Base-by-base conservation (phyloP, 1,140 invertebrate genomes). In the Meteorus sp. region DNA sequence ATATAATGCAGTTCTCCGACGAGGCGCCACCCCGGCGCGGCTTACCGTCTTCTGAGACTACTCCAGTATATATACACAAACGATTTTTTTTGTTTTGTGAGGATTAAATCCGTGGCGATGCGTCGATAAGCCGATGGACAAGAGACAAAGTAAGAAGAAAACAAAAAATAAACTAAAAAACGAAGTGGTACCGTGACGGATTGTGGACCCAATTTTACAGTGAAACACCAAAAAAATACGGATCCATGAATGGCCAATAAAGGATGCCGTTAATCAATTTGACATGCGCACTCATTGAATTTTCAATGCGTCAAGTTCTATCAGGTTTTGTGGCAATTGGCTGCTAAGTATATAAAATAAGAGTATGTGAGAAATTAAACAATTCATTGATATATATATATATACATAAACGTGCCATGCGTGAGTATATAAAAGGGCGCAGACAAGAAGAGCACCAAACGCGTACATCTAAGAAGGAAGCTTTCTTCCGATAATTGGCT, bases 31-130 rank as follows among this genome's bases (percentile, higher is more conserved):
- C 55, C 61, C 54, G 61, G 61, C 61, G 61, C 55, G 60, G 55
- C 58, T 57, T 44, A 59, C 45, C 48, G 56, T 52, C 41, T 59
- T 45, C 45, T 13, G 37, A 56, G 48, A 47, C 57, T 56, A 19
- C 45, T 39, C n/a, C 31, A 19, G n/a, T n/a, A n/a, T n/a, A n/a
- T n/a, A n/a, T n/a, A n/a, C n/a, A n/a, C n/a, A n/a, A n/a, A n/a
- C 13, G 15, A 31, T 9, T 27, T 56, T 23, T 31, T 35, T 43
- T 43, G 22, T 62, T 63, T 67, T 58, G 61, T 53, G 35, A 55
- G 72, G 75, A 78, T 78, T 78, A 78, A 78, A 77, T 72, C 73
- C 71, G 65, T 74, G 64, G 69, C 73, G 75, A 77, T 78, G 68
- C 72, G 62, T 67, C 74, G 75, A 78, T 78, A 78, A 78, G 75